Percentiles rank a stretch among this genome's conserved stretches.
Evolutionary conservation across 1,140 invertebrate species (phyloP).

Genomic region (Panulirus ornatus): DNA sequence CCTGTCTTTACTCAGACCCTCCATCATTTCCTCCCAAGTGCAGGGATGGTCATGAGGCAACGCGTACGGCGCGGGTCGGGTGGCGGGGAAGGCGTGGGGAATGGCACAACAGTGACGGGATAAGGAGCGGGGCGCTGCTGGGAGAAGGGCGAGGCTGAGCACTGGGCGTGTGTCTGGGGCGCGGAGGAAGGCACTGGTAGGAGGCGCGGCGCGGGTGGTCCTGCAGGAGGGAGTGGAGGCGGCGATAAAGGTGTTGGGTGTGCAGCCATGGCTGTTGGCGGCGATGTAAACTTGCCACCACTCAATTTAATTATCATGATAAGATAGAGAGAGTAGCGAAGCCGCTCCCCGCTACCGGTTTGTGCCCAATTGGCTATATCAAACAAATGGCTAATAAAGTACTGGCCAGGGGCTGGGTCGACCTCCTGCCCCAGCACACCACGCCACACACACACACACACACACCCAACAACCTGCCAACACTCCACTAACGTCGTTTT

Average conservation of each 20-base stretch:
- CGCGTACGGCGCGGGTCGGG: too few relatives aligned
- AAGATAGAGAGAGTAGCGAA: slow-evolving; percentile 42
- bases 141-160: background rate
- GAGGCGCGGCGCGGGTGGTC: background rate
- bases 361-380: slow-evolving; percentile 57
- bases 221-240: background rate
- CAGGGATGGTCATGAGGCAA: too few relatives aligned
- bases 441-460: background rate
- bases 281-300: slow-evolving; percentile 53
- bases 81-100: background rate
- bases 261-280: slow-evolving; percentile 25
- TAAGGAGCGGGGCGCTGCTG: background rate
- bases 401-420: background rate
- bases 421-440: background rate
- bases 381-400: slow-evolving; percentile 62
- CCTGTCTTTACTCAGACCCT: too few relatives aligned
- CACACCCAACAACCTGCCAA: too few relatives aligned
- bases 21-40: too few relatives aligned
- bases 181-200: background rate
- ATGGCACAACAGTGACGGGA: background rate
- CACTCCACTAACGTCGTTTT: too few relatives aligned
- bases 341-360: slow-evolving; percentile 50
- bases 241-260: slow-evolving; percentile 40
- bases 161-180: background rate
- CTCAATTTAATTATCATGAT: slow-evolving; percentile 58